These are phyloP conservation scores for Diadromus collaris DNA, from an alignment of 2,888 invertebrate genomes.

Conservation along the genomic window DNA sequence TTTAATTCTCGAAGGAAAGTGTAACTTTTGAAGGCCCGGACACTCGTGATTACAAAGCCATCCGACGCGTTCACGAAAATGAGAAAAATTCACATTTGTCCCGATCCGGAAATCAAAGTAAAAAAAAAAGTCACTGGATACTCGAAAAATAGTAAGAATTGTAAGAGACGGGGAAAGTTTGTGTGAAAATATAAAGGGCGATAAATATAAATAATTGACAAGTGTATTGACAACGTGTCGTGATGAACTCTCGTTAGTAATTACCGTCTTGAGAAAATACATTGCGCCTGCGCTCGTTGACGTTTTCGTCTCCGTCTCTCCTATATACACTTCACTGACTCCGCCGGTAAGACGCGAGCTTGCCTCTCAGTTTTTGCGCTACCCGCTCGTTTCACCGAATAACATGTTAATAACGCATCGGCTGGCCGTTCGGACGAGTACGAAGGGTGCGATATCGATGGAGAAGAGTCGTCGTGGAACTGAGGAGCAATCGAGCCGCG, in stretches of 20 bases:
- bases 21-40: too few species aligned
- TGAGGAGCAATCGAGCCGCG: conserved; percentile 74
- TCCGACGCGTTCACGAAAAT: too few species aligned
- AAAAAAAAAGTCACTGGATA: too few species aligned
- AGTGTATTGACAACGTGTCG: not conserved
- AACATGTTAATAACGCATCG: conserved; percentile 71
- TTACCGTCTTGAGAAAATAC: conserved; percentile 75
- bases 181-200: not conserved
- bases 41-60: too few species aligned
- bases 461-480: conserved; percentile 74
- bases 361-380: conserved; percentile 58
- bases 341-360: conserved; percentile 55
- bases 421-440: conserved; percentile 30
- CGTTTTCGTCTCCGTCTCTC: conserved; percentile 37
- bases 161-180: not conserved
- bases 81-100: too few species aligned
- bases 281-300: conserved; percentile 60
- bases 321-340: conserved; percentile 69
- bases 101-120: too few species aligned
- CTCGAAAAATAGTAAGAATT: too few species aligned
- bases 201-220: not conserved
- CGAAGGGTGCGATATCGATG: conserved; percentile 66
- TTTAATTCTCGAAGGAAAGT: too few species aligned
- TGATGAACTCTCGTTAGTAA: conserved; percentile 58
- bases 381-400: conserved; percentile 65